Base-by-base conservation (phyloP, 2,113 vertebrate genomes). In the Vimba vimba region DNA sequence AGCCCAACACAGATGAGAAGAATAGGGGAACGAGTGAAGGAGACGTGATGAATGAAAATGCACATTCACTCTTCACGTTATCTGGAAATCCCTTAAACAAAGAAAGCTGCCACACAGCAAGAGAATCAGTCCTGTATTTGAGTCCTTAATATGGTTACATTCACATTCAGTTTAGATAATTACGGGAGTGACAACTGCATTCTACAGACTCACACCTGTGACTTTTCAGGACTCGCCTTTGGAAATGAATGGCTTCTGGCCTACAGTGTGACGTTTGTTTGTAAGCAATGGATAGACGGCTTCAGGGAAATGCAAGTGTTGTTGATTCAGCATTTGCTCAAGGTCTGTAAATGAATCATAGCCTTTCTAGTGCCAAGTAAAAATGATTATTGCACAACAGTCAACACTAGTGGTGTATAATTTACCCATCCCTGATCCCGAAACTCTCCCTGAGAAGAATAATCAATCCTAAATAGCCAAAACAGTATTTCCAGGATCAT, bases 371-470 rank as follows among this genome's bases (percentile, higher is more conserved):
- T 74, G 39, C 39, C 71, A 47, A 47, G 23, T n/a, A 6, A 25
- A 74, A 74, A 74, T 74, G 2, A 25, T 47, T 74, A 47, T 74
- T 74, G 43, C 71, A 74, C 43, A 74, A 47, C 43, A 74, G n/a
- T 74, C 71, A 74, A 74, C 43, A 47, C 71, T 47, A 74, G 43
- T 74, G 71, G 23, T 47, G 71, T 74, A 47, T 74, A 74, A 74
- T 74, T 74, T 74, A 74, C 43, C 43, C 25, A 74, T 74, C 43
- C 39, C 43, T 47, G 71, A 47, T 25, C 23, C 39, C 4, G n/a
- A 74, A 47, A 43, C 23, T 74, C 71, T 23, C 33, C 43, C 43
- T 4, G 71, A 74, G 23, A 17, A 15, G 12, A 45, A 74, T 74
- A 45, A 47, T 74, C 39, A 74, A 47, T 74, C 71, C 11, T 47